Evolutionary conservation across 2,113 vertebrate genomes (phyloP), one percentile per base, ranked within the genome.

Genomic region (Tupaia chinensis): DNA sequence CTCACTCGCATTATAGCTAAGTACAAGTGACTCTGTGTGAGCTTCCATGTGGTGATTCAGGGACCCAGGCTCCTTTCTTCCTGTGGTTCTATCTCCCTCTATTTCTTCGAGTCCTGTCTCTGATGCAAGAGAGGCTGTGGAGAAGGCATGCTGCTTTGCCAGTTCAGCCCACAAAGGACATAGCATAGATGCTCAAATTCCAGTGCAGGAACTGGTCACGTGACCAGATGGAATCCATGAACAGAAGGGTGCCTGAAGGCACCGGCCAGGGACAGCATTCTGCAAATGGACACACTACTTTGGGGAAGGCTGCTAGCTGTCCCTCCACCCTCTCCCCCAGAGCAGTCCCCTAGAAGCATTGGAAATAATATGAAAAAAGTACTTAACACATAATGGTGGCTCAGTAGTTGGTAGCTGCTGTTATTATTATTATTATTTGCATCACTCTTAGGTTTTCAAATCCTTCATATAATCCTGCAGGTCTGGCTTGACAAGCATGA

Each of bases 301-400:
- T 56, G 54, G 34, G 63, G 16, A 19, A 15, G 61, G 8, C 25
- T 29, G 54, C 34, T 9, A 4, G 14, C 44, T 23, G 25, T 23
- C 29, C 86, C 65, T 76, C 17, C 14, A 0, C 27, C 22, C 22
- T 17, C 25, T 56, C 5, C 32, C 19, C 10, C 29, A 54, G 15
- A 6, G 25, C 0, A 1, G 17, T 12, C n/a, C 63, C 58, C 70
- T 6, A 23, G 68, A 54, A 20, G 34, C 80, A 7, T 2, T 9
- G 66, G 81, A 80, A 61, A 5, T 8, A 15, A 3, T 13, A 9
- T 12, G 2, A 56, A 79, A 1, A n/a, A 56, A 16, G 7, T 69
- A 0, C n/a, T 19, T 15, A 14, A 7, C 11, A 5, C 9, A 0
- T 4, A 2, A 2, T 7, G 17, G 9, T 7, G 6, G 22, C 14